These are phyloP conservation scores for Deroptyus accipitrinus DNA, from an alignment of 2,113 vertebrate genomes.

Conservation along the genomic window DNA sequence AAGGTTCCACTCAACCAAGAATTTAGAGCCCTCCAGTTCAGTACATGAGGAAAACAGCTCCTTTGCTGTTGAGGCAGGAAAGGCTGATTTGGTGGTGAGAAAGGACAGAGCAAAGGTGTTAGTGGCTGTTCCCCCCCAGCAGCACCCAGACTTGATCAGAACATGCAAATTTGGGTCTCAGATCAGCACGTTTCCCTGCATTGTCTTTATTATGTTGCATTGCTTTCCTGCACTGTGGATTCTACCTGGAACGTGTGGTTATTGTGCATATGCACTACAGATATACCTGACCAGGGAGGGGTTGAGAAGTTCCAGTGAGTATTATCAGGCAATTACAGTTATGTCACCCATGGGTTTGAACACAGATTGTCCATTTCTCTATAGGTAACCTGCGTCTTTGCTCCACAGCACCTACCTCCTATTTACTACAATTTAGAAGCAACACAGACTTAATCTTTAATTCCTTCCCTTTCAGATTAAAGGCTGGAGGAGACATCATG, in stretches of 20 bases:
- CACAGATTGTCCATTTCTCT: not conserved
- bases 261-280: not conserved
- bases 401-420: not conserved
- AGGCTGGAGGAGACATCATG: not conserved
- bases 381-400: fast-evolving
- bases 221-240: not conserved
- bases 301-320: fast-evolving
- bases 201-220: not conserved
- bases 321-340: fast-evolving
- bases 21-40: not conserved
- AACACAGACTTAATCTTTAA: not conserved
- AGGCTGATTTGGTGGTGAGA: not conserved
- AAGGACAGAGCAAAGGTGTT: not conserved
- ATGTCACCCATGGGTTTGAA: not conserved
- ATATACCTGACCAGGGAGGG: fast-evolving
- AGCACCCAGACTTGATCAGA: not conserved
- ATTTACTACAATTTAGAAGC: not conserved
- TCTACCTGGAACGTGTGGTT: fast-evolving
- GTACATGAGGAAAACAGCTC: not conserved
- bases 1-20: not conserved
- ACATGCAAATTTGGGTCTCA: slow-evolving; percentile 51
- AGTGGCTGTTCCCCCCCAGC: not conserved
- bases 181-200: not conserved
- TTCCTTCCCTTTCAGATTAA: not conserved
- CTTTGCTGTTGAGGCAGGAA: not conserved